Base-by-base conservation (phyloP, 2,888 invertebrate species). In the Encarsia formosa region DNA sequence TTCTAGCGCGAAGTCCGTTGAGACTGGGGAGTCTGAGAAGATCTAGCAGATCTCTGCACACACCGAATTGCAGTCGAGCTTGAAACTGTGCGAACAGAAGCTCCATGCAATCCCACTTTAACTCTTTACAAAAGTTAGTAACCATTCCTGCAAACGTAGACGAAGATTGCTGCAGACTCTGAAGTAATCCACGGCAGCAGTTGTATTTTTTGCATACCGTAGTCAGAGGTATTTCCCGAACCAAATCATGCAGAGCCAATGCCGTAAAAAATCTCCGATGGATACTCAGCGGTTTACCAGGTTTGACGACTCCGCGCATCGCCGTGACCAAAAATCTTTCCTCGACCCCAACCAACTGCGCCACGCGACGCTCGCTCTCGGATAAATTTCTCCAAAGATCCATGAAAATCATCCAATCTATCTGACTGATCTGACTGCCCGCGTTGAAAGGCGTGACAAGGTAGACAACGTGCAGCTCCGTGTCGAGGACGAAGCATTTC, bases 391-490 rank as follows among this genome's bases (percentile, higher is more conserved):
- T 89, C 90, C 92, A 96, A 32, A 94, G 69, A 57, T 87, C 85
- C 34, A 93, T 76, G 64, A 84, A 85, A 60, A 83, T 79, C 68
- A 88, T 77, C 91, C 91, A 91, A 68, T 97, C 91, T 41, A 65
- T 86, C 79, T 52, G 82, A 80, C 80, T 87, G 82, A 79, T 63
- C 62, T 91, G 87, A 66, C 85, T 85, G 63, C 88, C 86, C 22
- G 91, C 85, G 71, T 89, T 92, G 58, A 92, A 88, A 1, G 98
- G 98, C 2, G 97, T 98, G 34, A 96, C 96, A 65, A 95, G 78
- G 74, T 97, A 99, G 41, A 99, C 84, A 34, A 97, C 82, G 75
- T 99, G 98, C 3, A 99, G 79, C 65, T 99, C 98, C 48, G 90
- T 91, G 70, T 96, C 94, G 11, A 99, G 76, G 0, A 94, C 94